Evolutionary conservation across 1,140 invertebrate genomes (phyloP).

Genomic region (Muscidifurax raptorellus): DNA sequence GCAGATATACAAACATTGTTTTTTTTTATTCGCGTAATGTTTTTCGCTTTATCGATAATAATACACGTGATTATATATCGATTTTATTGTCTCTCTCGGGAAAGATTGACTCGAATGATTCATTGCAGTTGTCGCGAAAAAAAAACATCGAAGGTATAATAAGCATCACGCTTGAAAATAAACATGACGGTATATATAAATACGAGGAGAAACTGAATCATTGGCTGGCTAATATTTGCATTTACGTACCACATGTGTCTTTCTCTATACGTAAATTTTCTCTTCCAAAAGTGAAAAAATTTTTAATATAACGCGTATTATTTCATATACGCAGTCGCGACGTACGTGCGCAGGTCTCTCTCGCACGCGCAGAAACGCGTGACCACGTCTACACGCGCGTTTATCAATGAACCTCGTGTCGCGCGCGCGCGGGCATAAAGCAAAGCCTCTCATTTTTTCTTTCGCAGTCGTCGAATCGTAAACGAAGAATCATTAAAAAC

Average conservation of each 20-base stretch:
- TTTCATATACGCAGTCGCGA: background rate
- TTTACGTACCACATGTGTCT: background rate
- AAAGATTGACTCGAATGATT: background rate
- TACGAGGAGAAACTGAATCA: background rate
- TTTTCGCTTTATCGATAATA: background rate
- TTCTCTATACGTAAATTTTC: background rate
- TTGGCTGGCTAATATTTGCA: background rate
- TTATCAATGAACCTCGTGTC: background rate
- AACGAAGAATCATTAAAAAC: no score
- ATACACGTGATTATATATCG: background rate
- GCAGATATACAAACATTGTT: slow-evolving; percentile 10
- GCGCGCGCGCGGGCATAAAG: background rate
- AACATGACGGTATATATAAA: background rate
- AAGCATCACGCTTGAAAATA: background rate
- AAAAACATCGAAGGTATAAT: background rate
- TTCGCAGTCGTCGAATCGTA: background rate
- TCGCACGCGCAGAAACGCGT: background rate
- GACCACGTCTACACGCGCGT: background rate
- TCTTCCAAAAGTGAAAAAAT: background rate
- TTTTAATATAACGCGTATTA: background rate
- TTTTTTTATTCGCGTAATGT: slow-evolving; percentile 10
- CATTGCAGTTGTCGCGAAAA: background rate
- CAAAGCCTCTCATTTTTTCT: background rate
- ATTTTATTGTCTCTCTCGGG: background rate
- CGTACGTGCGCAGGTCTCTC: background rate